Base-by-base conservation (phyloP, 2,888 invertebrate genomes). In the Parelbella ahira region DNA sequence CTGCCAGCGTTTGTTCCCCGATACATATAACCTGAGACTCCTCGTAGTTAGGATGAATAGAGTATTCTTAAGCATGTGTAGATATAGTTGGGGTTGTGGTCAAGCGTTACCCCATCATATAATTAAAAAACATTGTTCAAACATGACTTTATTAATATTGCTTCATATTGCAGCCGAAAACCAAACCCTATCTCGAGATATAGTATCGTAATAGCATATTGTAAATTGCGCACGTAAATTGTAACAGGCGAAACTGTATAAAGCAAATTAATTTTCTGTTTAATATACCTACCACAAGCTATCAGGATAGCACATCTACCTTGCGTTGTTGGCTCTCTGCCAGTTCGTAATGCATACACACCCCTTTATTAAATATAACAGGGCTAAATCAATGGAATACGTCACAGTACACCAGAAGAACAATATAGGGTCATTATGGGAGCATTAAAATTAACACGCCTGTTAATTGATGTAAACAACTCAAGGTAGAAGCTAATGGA, bases 401-500 rank as follows among this genome's bases (percentile, higher is more conserved):
- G 39, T 39, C 30, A 30, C 30, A 29, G 15, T 15, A 9, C 15
- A 19, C 19, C 30, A 8, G 23, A 37, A 24, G 23, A 41, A 33
- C 37, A 37, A 38, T 29, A 7, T 24, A 23, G 9, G 33, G 28
- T 19, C 37, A 33, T 44, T 41, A 34, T 38, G 37, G 13, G 29
- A 20, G 25, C 38, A 50, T 59, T 53, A 53, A 78, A 81, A 79
- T 79, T 64, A 81, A 76, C 82, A 78, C 64, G 66, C 61, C 50
- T 63, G 76, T 70, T 82, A 82, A 86, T 83, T 81, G 83, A 78
- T 77, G 83, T 83, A 83, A 84, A 84, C 83, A 84, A 74, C 69
- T 66, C 61, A 58, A 61, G 64, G 61, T 57, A 63, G 63, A 60
- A 64, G 68, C 79, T 84, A 86, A 86, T 86, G 84, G 86, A 84